Base-by-base conservation (phyloP, 2,113 vertebrate species). In the Chaetodon trifascialis region DNA sequence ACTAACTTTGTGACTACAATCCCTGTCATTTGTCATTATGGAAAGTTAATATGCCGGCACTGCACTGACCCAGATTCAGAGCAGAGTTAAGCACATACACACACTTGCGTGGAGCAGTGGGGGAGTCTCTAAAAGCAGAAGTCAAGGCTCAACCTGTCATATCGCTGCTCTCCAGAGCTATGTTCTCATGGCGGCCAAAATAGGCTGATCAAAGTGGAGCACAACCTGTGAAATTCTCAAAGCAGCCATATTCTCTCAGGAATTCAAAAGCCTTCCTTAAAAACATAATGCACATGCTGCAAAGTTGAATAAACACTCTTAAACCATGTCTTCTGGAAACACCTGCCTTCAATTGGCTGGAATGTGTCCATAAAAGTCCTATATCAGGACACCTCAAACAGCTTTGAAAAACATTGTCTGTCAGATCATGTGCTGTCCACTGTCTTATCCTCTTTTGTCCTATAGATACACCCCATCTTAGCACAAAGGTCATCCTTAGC, bases 51-150 rank as follows among this genome's bases (percentile, higher is more conserved):
- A 80, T 88, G 85, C 81, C 63, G 49, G 87, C 87, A 76, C 79
- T 85, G 85, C 87, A 78, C 54, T 92, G 90, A 89, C 91, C 90
- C 80, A 91, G 86, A 90, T 92, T 87, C 81, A 70, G 62, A 81
- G 86, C 55, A 73, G 46, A 87, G 80, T 86, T 85, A 86, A 86
- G 78, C 72, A 71, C 83, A 86, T 64, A 76, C 72, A 78, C 66
- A 76, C 70, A 60, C 73, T 42, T 78, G 51, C 15, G 12, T 46
- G 54, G 34, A 76, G 63, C 67, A 23, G 60, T 62, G 42, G 66
- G 79, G 52, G 56, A 69, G 73, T 89, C 83, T 86, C 76, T 90
- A 55, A 89, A 88, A 88, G 84, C 89, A 88, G 71, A 82, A 88
- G 84, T 84, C 75, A 83, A 83, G 82, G 85, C 87, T 88, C 76